A percentile compares a stretch with the other conserved stretches of the same genome.
These are phyloP conservation scores for Heteractis magnifica DNA, from an alignment of 92 coral and sea anemone genomes.

Conservation along the genomic window DNA sequence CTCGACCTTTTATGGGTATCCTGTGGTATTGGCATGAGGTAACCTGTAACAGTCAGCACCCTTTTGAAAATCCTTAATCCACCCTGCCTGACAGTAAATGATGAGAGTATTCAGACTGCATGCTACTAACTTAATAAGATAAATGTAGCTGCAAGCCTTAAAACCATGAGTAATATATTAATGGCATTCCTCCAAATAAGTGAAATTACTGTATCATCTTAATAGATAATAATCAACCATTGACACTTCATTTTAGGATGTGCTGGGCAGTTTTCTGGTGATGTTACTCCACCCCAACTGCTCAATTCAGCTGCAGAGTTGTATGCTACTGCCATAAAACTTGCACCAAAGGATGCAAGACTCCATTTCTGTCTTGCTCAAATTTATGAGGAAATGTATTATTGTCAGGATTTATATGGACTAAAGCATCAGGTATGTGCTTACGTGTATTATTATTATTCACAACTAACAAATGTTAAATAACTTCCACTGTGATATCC, in stretches of 20 bases:
- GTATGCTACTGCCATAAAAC: constrained; percentile 88
- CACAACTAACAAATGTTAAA: not conserved
- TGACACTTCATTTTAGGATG: constrained; percentile 44
- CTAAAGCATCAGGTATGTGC: constrained; percentile 74
- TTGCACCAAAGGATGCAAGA: constrained; percentile 81
- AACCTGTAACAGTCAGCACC: too few relatives aligned
- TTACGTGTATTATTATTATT: not conserved
- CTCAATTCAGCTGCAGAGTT: constrained; percentile 85
- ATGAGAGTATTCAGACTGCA: too few relatives aligned
- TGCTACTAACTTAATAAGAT: too few relatives aligned
- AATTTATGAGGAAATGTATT: constrained; percentile 86
- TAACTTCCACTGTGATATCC: not conserved
- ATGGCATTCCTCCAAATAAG: too few relatives aligned
- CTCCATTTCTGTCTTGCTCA: constrained; percentile 88
- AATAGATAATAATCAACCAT: too few relatives aligned
- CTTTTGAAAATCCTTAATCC: too few relatives aligned
- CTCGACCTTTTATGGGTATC: too few relatives aligned
- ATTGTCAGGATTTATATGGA: constrained; percentile 86
- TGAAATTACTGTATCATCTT: not conserved
- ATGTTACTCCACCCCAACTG: constrained; percentile 67
- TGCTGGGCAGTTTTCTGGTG: constrained; percentile 83
- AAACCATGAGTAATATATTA: too few relatives aligned
- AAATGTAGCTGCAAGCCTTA: too few relatives aligned
- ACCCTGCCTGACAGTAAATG: too few relatives aligned
- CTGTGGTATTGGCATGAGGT: too few relatives aligned